Percentiles rank a stretch among this genome's conserved stretches.
Conservation (phyloP, 2,113 vertebrate genomes). For the Misgurnus anguillicaudatus region DNA sequence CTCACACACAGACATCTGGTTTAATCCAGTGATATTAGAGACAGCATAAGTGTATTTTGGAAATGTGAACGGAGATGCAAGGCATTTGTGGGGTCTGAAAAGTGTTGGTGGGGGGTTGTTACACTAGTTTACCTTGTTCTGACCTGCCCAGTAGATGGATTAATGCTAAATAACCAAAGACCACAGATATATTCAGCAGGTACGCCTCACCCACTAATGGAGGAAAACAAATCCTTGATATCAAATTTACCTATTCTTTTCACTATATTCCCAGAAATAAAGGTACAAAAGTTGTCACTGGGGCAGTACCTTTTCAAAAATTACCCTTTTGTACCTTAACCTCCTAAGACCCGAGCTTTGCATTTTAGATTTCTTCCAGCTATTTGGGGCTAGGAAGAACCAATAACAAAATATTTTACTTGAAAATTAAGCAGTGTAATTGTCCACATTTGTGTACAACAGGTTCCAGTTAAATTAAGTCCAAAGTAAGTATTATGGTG, state of each 20-base stretch:
- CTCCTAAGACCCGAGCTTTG: no score
- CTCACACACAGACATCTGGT: conserved; percentile 1
- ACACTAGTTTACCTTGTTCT: conserved; percentile 13
- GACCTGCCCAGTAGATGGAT: neutral
- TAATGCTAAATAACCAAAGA: neutral
- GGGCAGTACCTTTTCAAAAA: no score
- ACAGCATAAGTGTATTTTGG: conserved; percentile 9
- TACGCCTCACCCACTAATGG: no score
- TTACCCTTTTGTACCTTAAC: no score
- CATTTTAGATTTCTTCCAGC: no score
- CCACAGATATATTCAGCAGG: neutral
- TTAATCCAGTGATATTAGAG: neutral
- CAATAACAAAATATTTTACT: no score
- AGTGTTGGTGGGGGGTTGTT: neutral
- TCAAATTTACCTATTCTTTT: neutral
- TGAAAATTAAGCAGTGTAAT: no score
- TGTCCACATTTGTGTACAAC: no score
- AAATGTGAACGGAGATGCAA: neutral
- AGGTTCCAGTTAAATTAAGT: no score
- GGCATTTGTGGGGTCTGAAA: neutral
- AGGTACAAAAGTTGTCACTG: no score
- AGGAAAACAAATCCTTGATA: neutral
- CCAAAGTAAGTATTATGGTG: no score
- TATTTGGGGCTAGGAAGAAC: no score
- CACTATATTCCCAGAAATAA: neutral